Evolutionary conservation across 2,888 invertebrate genomes (phyloP).

Genomic region (Galerucella pusilla): DNA sequence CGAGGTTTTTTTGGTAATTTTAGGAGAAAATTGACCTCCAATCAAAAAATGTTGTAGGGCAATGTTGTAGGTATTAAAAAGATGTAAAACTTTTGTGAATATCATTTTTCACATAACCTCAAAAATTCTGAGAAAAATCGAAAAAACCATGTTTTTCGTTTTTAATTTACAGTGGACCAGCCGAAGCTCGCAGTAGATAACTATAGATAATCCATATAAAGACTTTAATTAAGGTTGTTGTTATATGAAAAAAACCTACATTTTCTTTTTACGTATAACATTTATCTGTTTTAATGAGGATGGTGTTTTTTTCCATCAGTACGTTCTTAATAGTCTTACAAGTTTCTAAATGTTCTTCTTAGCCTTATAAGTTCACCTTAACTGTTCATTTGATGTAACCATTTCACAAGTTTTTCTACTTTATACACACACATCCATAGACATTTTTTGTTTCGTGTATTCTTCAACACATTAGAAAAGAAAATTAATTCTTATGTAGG

Average conservation of each 20-base stretch:
- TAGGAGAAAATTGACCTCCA: no score
- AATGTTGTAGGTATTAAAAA: no score
- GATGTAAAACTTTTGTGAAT: no score
- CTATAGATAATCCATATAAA: not conserved
- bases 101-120: no score
- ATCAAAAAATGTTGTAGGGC: no score
- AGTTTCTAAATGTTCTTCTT: slow-evolving; percentile 13
- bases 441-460: slow-evolving; percentile 15
- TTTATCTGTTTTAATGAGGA: not conserved
- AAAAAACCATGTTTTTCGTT: no score
- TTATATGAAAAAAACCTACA: not conserved
- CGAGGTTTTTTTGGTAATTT: no score
- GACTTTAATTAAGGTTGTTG: not conserved
- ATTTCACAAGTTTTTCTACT: slow-evolving; percentile 33
- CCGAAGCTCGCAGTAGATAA: not conserved
- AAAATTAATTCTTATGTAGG: not conserved
- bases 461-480: slow-evolving; percentile 3
- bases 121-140: no score
- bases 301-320: not conserved
- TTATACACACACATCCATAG: slow-evolving; percentile 16
- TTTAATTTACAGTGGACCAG: no score
- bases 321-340: not conserved
- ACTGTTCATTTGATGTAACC: slow-evolving; percentile 31
- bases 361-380: slow-evolving; percentile 31
- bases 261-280: not conserved